These are phyloP conservation scores for Hypsopygia costalis DNA, from an alignment of 2,888 invertebrate species.

Conservation along the genomic window DNA sequence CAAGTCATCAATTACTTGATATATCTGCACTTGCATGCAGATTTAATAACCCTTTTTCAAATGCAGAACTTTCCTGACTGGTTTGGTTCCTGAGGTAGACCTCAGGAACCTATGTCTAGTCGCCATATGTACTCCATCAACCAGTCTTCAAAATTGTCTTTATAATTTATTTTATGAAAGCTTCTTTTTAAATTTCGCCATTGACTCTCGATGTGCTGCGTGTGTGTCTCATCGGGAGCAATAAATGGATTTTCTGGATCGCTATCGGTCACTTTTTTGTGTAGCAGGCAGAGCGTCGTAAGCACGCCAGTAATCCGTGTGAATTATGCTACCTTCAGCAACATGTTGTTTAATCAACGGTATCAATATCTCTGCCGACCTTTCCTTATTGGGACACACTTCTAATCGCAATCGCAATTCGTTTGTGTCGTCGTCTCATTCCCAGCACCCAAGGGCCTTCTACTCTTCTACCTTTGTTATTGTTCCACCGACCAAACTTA, in stretches of 20 bases:
- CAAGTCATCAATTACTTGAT: too few species aligned
- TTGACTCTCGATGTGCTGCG: slow-evolving; percentile 17
- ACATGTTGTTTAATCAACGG: slow-evolving; percentile 27
- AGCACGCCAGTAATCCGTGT: slow-evolving; percentile 23
- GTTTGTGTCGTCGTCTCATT: slow-evolving; percentile 23
- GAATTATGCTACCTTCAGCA: slow-evolving; percentile 17
- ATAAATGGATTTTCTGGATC: slow-evolving; percentile 15
- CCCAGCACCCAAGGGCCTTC: too few species aligned
- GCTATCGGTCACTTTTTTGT: slow-evolving; percentile 21
- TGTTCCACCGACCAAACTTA: slow-evolving; percentile 4
- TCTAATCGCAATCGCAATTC: slow-evolving; percentile 28
- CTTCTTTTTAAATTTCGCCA: slow-evolving; percentile 12
- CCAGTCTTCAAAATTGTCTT: slow-evolving; percentile 7
- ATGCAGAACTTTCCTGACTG: too few species aligned
- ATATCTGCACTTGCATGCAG: too few species aligned
- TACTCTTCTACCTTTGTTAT: slow-evolving; percentile 4
- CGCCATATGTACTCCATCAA: slow-evolving; percentile 3
- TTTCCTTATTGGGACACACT: slow-evolving; percentile 26
- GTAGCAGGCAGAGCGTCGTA: slow-evolving; percentile 16
- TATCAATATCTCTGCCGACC: slow-evolving; percentile 22
- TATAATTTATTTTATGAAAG: slow-evolving; percentile 4
- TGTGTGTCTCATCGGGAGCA: slow-evolving; percentile 20
- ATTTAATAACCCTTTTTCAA: too few species aligned
- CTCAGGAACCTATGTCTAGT: slow-evolving; percentile 3
- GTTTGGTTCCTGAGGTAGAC: too few species aligned